phyloP scores from a whole-genome alignment of 2,797 vertebrate species.

The Chaenodraco wilsoni region DNA sequence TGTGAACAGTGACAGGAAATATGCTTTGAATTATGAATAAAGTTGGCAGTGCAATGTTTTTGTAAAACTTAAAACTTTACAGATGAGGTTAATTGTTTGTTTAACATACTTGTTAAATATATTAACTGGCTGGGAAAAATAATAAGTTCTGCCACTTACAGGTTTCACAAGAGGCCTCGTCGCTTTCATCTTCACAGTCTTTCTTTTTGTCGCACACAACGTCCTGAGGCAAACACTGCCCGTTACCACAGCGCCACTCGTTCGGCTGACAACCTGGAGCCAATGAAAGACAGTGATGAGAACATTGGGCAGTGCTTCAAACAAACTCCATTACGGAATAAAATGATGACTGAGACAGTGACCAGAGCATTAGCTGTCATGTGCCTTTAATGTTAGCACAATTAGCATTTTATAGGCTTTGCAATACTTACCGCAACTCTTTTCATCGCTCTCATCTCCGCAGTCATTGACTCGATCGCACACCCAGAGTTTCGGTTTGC shows the following conservation, averaged over 20 bases:
- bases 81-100: slow-evolving; percentile 44
- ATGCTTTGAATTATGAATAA: slow-evolving; percentile 19
- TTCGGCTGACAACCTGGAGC: slow-evolving; percentile 73
- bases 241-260: slow-evolving; percentile 78
- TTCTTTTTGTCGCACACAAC: slow-evolving; percentile 75
- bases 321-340: slow-evolving; percentile 62
- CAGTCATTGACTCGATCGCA: slow-evolving; percentile 85
- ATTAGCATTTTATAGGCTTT: slow-evolving; percentile 57
- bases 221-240: slow-evolving; percentile 74
- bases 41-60: slow-evolving; percentile 11
- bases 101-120: slow-evolving; percentile 28
- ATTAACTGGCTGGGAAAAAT: background rate
- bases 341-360: slow-evolving; percentile 62
- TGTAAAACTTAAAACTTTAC: slow-evolving; percentile 9
- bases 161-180: slow-evolving; percentile 79
- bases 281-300: slow-evolving; percentile 6
- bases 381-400: slow-evolving; percentile 63
- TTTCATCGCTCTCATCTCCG: slow-evolving; percentile 84
- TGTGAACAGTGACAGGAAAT: slow-evolving; percentile 10
- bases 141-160: slow-evolving; percentile 59
- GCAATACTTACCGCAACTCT: slow-evolving; percentile 77
- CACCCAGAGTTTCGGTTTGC: slow-evolving; percentile 80
- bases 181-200: slow-evolving; percentile 83
- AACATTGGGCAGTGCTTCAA: slow-evolving; percentile 60
- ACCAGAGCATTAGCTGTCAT: slow-evolving; percentile 57